Conservation (phyloP, 2,113 vertebrate genomes). For the Cettia cetti region DNA sequence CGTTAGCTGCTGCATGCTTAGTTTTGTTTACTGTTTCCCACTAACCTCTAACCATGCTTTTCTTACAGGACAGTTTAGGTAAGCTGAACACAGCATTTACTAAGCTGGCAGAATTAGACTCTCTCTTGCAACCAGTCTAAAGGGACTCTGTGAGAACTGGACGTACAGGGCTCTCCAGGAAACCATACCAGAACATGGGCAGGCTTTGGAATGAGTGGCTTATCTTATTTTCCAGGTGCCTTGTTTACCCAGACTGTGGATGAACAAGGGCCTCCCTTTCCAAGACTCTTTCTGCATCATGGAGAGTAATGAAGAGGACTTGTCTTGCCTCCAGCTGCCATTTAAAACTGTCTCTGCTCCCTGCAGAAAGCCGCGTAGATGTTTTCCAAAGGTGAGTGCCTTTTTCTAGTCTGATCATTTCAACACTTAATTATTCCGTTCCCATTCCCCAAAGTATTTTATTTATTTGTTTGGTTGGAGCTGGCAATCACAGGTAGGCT, state of each 20-base stretch:
- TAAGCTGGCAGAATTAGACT: not conserved
- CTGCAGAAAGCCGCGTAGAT: not conserved
- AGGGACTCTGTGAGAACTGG: not conserved
- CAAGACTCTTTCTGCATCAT: not conserved
- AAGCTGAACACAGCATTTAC: not conserved
- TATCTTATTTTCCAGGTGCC: not conserved
- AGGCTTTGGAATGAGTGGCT: not conserved
- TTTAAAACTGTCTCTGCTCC: not conserved
- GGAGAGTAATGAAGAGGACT: not conserved
- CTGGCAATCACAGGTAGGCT: not conserved
- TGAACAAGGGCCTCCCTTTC: not conserved
- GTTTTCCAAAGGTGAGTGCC: not conserved
- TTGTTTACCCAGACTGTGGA: rapidly evolving
- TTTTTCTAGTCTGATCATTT: not conserved
- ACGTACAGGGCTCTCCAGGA: not conserved
- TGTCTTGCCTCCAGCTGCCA: not conserved
- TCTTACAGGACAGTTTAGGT: not conserved
- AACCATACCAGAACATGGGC: not conserved
- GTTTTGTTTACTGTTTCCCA: not conserved
- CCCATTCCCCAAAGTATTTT: not conserved
- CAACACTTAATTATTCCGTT: not conserved
- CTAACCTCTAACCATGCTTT: not conserved
- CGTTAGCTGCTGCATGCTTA: not conserved
- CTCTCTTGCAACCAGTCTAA: not conserved
- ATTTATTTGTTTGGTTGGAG: not conserved